Evolutionary conservation across 1,140 invertebrate species (phyloP).

Genomic region (Drosophila ficusphila): DNA sequence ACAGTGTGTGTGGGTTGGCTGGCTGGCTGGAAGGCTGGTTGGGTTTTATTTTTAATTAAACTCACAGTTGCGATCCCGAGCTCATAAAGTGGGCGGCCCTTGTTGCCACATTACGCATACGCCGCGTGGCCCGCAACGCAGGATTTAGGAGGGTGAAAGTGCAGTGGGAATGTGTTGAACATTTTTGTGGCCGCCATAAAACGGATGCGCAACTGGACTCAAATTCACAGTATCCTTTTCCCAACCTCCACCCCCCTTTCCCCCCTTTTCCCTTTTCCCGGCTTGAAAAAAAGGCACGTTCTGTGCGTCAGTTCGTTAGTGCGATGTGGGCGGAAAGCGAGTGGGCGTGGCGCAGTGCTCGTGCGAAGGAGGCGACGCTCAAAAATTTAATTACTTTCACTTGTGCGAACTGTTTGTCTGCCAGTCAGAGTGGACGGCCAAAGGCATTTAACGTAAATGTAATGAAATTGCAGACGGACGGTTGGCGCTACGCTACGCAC

Average conservation of each 20-base stretch:
- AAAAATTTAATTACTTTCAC: slow-evolving; percentile 83
- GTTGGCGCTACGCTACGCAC: slow-evolving; percentile 53
- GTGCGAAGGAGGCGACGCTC: slow-evolving; percentile 38
- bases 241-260: too few relatives aligned
- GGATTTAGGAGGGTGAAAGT: slow-evolving; percentile 29
- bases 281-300: slow-evolving; percentile 61
- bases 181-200: slow-evolving; percentile 73
- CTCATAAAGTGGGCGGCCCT: slow-evolving; percentile 59
- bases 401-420: slow-evolving; percentile 75
- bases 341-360: too few relatives aligned
- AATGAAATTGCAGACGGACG: slow-evolving; percentile 70
- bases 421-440: slow-evolving; percentile 51
- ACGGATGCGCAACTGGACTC: slow-evolving; percentile 51
- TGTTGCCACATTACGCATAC: slow-evolving; percentile 66
- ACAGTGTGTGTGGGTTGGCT: too few relatives aligned
- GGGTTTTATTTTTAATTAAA: slow-evolving; percentile 80
- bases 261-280: too few relatives aligned
- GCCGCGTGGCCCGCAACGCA: slow-evolving; percentile 17
- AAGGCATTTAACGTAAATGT: slow-evolving; percentile 78
- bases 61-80: slow-evolving; percentile 30
- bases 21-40: background rate
- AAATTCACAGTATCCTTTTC: too few relatives aligned
- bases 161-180: slow-evolving; percentile 69
- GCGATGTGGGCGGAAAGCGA: slow-evolving; percentile 47
- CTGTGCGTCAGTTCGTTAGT: slow-evolving; percentile 68